Evolutionary conservation across 2,113 vertebrate species (phyloP).

Genomic region (Murina feae): DNA sequence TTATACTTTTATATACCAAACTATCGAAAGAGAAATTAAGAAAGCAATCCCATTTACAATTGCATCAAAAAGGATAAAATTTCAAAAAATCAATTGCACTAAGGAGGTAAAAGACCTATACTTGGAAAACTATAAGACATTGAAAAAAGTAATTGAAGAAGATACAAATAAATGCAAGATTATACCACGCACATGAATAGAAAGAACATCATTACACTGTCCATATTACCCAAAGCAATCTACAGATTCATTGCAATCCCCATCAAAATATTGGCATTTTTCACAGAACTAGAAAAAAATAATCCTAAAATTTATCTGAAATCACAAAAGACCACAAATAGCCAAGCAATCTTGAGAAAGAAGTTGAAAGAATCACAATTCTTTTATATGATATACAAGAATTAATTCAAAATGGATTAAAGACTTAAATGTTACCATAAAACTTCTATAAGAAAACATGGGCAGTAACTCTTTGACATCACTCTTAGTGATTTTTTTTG

Average conservation of each 20-base stretch:
- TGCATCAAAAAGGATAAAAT: neutral
- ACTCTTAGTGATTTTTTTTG: neutral
- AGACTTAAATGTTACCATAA: neutral
- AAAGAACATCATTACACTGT: neutral
- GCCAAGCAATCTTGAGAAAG: neutral
- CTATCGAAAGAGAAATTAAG: neutral
- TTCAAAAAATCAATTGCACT: neutral
- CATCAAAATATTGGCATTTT: neutral
- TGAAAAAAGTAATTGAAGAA: neutral
- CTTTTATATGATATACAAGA: neutral
- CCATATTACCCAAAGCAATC: neutral
- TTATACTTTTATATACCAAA: neutral
- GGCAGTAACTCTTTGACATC: neutral
- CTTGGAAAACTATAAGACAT: neutral
- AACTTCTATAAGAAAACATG: neutral
- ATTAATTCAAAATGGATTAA: neutral
- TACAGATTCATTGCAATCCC: neutral
- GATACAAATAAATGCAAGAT: neutral
- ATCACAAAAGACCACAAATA: neutral
- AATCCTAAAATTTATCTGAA: neutral
- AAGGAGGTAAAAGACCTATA: neutral
- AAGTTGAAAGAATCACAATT: neutral
- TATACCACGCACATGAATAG: neutral
- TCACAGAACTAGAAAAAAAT: neutral
- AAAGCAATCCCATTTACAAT: neutral